Percentiles rank a stretch among this genome's conserved stretches.
Conservation (phyloP, 2,888 invertebrate species). For the Plebejus melissa region DNA sequence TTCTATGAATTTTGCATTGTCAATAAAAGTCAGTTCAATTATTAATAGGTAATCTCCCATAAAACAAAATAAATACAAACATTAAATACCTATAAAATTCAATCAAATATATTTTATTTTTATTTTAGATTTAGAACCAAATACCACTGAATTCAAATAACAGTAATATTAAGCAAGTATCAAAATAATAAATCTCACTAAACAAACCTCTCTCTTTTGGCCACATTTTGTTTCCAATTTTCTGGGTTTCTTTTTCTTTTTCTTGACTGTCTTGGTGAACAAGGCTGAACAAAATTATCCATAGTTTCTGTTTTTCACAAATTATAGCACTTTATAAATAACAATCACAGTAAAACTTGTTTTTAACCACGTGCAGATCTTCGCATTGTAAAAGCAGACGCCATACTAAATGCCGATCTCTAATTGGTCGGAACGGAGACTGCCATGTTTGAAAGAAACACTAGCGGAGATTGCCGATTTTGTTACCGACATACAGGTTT, state of each 20-base stretch:
- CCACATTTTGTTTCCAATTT: conserved; percentile 26
- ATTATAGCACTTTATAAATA: conserved; percentile 16
- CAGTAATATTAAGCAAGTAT: conserved; percentile 19
- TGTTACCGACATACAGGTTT: too few species aligned
- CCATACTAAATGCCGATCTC: too few species aligned
- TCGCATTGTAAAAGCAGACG: background rate
- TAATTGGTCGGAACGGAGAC: too few species aligned
- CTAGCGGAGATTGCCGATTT: too few species aligned
- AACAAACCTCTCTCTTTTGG: conserved; percentile 23
- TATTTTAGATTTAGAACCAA: too few species aligned
- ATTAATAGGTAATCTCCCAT: background rate
- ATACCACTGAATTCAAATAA: conserved; percentile 5
- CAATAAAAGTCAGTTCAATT: background rate
- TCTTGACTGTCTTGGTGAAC: conserved; percentile 25
- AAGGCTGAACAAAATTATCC: conserved; percentile 25
- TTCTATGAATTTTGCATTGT: background rate
- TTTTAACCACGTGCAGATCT: conserved; percentile 7
- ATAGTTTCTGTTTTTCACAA: conserved; percentile 27
- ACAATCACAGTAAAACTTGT: conserved; percentile 20
- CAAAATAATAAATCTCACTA: conserved; percentile 20
- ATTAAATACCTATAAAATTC: background rate
- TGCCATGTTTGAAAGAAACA: too few species aligned
- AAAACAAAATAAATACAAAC: background rate
- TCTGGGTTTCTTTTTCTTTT: conserved; percentile 23
- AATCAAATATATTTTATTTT: background rate